These are phyloP conservation scores for Cosmorhoe ocellata DNA, from an alignment of 2,888 invertebrate genomes.

Conservation along the genomic window DNA sequence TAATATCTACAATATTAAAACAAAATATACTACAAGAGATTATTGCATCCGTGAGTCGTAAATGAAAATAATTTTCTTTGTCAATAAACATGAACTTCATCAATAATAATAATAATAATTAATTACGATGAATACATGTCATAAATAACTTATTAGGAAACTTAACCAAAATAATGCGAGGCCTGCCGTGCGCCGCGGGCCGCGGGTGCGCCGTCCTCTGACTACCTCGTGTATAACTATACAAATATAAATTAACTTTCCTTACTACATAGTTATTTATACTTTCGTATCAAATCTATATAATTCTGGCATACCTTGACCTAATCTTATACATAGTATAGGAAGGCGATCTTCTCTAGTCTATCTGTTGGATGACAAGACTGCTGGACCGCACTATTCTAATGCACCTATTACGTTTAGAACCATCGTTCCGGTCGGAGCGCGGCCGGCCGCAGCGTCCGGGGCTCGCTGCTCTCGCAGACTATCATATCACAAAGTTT, in stretches of 20 bases:
- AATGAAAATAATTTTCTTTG: constrained; percentile 31
- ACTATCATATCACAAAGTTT: constrained; percentile 19
- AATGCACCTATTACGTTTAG: constrained; percentile 1
- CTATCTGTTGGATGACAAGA: constrained; percentile 26
- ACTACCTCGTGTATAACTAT: constrained; percentile 26
- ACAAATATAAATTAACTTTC: constrained; percentile 31
- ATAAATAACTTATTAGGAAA: constrained; percentile 39
- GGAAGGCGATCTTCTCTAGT: constrained; percentile 44
- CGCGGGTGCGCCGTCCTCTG: too few species aligned
- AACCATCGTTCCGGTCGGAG: too few species aligned
- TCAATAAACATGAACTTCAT: constrained; percentile 1
- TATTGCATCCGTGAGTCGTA: constrained; percentile 40
- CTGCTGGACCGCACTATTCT: constrained; percentile 1
- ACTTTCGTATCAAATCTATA: constrained; percentile 61
- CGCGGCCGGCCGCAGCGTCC: too few species aligned
- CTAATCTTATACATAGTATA: constrained; percentile 42
- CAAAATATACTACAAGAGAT: constrained; percentile 42
- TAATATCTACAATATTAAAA: constrained; percentile 41
- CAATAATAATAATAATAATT: constrained; percentile 15
- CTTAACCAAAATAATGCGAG: constrained; percentile 13
- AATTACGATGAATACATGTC: too few species aligned
- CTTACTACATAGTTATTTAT: constrained; percentile 31
- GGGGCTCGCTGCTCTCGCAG: not conserved
- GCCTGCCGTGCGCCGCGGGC: too few species aligned
- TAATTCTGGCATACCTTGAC: constrained; percentile 44